These are phyloP conservation scores for Diploptera punctata DNA, from an alignment of 2,888 invertebrate species.

Conservation along the genomic window DNA sequence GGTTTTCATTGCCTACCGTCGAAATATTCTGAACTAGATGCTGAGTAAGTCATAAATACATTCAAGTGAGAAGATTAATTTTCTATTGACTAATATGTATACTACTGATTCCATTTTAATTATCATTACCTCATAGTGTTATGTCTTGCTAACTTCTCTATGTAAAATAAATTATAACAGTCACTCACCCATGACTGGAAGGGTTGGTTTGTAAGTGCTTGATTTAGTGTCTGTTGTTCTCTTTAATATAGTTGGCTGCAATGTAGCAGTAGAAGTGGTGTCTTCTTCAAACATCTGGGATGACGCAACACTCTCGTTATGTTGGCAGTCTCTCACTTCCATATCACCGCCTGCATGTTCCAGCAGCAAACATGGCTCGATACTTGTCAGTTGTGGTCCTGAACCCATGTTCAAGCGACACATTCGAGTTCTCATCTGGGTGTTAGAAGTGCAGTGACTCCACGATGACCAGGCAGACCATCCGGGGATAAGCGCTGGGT, in stretches of 20 bases:
- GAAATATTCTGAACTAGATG: too few relatives aligned
- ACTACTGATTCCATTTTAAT: too few relatives aligned
- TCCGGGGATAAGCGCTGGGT: constrained; percentile 5
- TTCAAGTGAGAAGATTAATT: too few relatives aligned
- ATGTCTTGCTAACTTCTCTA: too few relatives aligned
- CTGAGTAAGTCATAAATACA: too few relatives aligned
- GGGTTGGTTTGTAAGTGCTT: background rate
- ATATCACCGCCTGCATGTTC: constrained; percentile 18
- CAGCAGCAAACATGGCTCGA: constrained; percentile 9
- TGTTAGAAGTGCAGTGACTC: constrained; percentile 8
- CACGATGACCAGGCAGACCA: constrained; percentile 24
- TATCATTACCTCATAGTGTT: too few relatives aligned
- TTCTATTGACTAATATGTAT: too few relatives aligned
- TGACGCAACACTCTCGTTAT: background rate
- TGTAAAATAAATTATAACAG: too few relatives aligned
- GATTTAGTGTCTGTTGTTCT: background rate
- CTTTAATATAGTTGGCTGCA: background rate
- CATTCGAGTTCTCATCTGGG: background rate
- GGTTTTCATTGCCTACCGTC: too few relatives aligned
- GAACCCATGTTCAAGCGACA: constrained; percentile 3
- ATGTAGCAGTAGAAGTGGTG: background rate
- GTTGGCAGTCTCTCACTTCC: constrained; percentile 23
- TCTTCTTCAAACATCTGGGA: constrained; percentile 8
- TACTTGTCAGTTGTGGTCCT: background rate
- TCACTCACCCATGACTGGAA: background rate